Percentiles rank a stretch among this genome's conserved stretches.
Conservation (phyloP, 2,113 vertebrate species). For the Hemiprocne comata region DNA sequence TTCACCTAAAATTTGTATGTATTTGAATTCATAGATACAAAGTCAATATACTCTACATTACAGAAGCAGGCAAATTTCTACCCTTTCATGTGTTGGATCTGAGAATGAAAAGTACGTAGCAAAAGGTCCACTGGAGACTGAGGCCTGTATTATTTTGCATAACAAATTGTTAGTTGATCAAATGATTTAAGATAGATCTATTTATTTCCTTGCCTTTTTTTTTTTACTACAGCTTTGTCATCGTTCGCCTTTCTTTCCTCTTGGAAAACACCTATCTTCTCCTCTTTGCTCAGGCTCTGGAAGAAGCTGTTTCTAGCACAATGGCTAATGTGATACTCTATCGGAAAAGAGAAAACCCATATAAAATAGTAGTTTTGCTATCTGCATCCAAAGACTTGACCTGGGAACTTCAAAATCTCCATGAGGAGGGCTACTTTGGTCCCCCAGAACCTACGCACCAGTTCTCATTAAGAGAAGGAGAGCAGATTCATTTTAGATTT, state of each 20-base stretch:
- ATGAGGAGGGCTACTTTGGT: slow-evolving; percentile 69
- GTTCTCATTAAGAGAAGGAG: slow-evolving; percentile 83
- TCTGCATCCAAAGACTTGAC: slow-evolving; percentile 80
- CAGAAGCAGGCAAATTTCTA: neutral
- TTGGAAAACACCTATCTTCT: slow-evolving; percentile 68
- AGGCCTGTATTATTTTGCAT: neutral
- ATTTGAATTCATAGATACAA: neutral
- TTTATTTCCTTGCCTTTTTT: neutral
- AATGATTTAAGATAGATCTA: neutral
- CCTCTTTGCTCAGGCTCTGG: slow-evolving; percentile 79
- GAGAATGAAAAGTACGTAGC: neutral
- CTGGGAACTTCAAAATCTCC: slow-evolving; percentile 74
- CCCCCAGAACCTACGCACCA: slow-evolving; percentile 76
- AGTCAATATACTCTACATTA: neutral
- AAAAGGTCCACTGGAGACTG: neutral
- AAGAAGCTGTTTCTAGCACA: slow-evolving; percentile 72
- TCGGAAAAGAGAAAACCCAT: slow-evolving; percentile 71
- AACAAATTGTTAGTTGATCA: neutral
- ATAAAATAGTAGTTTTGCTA: slow-evolving; percentile 65
- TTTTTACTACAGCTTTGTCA: slow-evolving; percentile 76
- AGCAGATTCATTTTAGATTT: slow-evolving; percentile 84
- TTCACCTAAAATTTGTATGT: neutral
- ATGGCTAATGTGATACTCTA: slow-evolving; percentile 77
- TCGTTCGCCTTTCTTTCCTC: slow-evolving; percentile 75
- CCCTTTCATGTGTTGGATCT: neutral